Conservation (phyloP, 2,888 invertebrate species). For the Spilosoma lubricipeda region DNA sequence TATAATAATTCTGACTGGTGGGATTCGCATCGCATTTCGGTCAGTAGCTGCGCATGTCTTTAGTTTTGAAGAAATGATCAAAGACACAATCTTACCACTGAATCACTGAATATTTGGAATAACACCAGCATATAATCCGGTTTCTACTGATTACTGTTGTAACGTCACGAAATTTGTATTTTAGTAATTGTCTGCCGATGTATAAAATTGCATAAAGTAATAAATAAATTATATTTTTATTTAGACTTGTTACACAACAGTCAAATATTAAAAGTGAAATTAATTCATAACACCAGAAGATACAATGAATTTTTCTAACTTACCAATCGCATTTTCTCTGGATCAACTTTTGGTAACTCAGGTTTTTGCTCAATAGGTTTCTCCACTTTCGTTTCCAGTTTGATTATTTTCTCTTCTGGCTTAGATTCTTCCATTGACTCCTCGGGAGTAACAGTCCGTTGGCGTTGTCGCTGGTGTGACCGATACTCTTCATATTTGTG, state of each 20-base stretch:
- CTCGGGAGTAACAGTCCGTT: conserved; percentile 56
- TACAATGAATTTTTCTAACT: conserved; percentile 14
- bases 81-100: too few relatives aligned
- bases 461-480: conserved; percentile 88
- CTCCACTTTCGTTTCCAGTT: conserved; percentile 67
- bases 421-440: conserved; percentile 56
- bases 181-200: too few relatives aligned
- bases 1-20: too few relatives aligned
- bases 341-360: conserved; percentile 75
- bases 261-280: not conserved
- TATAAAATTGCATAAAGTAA: too few relatives aligned
- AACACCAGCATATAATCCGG: too few relatives aligned
- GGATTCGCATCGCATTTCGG: too few relatives aligned
- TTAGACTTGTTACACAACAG: not conserved
- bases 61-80: too few relatives aligned
- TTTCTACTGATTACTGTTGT: too few relatives aligned
- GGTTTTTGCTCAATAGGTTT: conserved; percentile 66
- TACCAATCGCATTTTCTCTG: conserved; percentile 79
- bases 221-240: too few relatives aligned
- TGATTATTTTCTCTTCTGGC: conserved; percentile 62
- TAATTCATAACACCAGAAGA: not conserved
- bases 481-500: conserved; percentile 97
- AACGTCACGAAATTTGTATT: too few relatives aligned
- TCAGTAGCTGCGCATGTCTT: too few relatives aligned
- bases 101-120: too few relatives aligned